These are phyloP conservation scores for Gambusia affinis DNA, from an alignment of 2,113 vertebrate genomes.

Conservation along the genomic window DNA sequence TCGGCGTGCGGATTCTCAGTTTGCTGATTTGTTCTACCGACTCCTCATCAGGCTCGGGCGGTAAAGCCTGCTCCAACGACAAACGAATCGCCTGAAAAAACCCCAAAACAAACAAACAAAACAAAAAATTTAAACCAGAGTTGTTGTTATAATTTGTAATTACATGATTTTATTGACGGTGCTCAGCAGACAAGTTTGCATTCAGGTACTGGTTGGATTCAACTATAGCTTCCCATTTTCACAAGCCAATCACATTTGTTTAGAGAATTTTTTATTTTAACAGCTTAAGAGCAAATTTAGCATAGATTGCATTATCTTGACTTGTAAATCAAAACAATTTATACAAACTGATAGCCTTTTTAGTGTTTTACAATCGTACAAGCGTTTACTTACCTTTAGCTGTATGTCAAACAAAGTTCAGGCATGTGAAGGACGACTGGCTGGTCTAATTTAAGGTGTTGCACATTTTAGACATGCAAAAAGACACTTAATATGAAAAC, in stretches of 20 bases:
- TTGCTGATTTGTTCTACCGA: conserved; percentile 92
- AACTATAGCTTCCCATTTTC: conserved; percentile 7
- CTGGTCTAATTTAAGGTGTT: neutral
- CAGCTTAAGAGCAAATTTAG: neutral
- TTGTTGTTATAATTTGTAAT: neutral
- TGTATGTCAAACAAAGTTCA: neutral
- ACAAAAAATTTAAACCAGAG: conserved; percentile 11
- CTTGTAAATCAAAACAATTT: neutral
- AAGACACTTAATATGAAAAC: neutral
- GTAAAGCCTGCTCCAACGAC: conserved; percentile 93
- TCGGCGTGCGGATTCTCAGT: conserved; percentile 93
- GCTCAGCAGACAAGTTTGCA: conserved; percentile 36
- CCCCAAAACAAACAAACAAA: neutral
- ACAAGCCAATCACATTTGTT: neutral
- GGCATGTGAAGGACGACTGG: neutral
- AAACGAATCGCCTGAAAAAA: conserved; percentile 90
- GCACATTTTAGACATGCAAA: neutral
- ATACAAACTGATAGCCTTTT: neutral
- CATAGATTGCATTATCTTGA: neutral
- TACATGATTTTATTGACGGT: neutral
- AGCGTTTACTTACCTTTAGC: neutral
- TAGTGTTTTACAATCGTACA: neutral
- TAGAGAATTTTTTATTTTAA: neutral
- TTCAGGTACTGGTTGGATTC: conserved; percentile 38
- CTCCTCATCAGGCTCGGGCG: conserved; percentile 91